Conservation (phyloP, 2,888 invertebrate species). For the Apomyelois bistriatella region DNA sequence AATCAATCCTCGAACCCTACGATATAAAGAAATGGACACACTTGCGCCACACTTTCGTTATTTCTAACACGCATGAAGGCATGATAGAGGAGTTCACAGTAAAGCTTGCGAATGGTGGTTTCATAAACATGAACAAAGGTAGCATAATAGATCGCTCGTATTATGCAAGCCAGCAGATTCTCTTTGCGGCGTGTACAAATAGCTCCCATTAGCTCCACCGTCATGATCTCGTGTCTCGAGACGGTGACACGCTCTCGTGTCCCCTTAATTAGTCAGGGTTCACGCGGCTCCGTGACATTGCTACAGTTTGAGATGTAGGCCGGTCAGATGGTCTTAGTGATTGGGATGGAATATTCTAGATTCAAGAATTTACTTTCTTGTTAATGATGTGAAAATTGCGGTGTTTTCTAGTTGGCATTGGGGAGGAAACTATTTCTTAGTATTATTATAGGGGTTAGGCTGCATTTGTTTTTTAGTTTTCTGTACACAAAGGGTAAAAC, state of each 20-base stretch:
- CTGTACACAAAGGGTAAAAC: no score
- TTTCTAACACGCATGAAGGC: no score
- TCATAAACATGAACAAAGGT: no score
- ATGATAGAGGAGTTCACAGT: no score
- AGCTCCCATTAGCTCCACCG: neutral
- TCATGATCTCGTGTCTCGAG: constrained; percentile 3
- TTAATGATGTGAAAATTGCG: neutral
- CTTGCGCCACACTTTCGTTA: no score
- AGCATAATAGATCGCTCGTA: no score
- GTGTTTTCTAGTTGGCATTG: neutral
- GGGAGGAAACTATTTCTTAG: no score
- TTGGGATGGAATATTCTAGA: neutral
- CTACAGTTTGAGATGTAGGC: neutral
- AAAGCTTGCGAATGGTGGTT: no score
- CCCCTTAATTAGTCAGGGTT: constrained; percentile 6
- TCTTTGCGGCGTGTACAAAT: neutral
- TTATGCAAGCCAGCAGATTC: neutral
- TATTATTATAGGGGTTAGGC: neutral
- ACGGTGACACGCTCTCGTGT: constrained; percentile 1
- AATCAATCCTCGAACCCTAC: no score
- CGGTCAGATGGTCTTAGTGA: neutral
- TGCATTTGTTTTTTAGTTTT: no score
- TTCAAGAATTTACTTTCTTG: neutral
- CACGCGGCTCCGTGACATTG: constrained; percentile 5
- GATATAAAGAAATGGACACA: no score